These are phyloP conservation scores for Drosophila histrio DNA, from an alignment of 2,888 invertebrate species.

Conservation along the genomic window DNA sequence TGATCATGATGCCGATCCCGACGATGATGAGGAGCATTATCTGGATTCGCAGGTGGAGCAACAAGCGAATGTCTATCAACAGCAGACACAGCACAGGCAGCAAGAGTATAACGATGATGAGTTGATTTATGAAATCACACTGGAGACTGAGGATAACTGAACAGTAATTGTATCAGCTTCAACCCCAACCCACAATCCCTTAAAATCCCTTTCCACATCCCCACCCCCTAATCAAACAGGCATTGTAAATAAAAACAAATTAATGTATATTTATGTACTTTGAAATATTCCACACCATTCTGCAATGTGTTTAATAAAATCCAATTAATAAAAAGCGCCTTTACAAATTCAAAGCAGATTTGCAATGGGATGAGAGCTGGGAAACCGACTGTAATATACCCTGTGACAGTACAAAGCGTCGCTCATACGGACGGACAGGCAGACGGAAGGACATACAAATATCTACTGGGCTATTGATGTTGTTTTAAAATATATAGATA, in stretches of 20 bases:
- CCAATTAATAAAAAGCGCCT: neutral
- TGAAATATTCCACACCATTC: neutral
- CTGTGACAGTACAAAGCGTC: no score
- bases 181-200: neutral
- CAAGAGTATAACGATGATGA: slow-evolving; percentile 53
- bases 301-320: neutral
- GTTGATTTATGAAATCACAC: slow-evolving; percentile 68
- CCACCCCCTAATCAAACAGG: neutral
- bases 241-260: slow-evolving; percentile 1
- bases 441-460: no score
- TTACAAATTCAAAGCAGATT: slow-evolving; percentile 39
- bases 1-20: neutral
- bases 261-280: slow-evolving; percentile 6
- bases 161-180: neutral
- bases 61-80: slow-evolving; percentile 1
- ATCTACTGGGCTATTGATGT: no score
- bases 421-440: no score
- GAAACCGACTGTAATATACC: no score
- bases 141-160: slow-evolving; percentile 70
- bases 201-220: neutral
- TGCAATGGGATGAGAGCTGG: no score
- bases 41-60: slow-evolving; percentile 7
- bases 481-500: no score
- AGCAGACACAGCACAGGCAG: slow-evolving; percentile 27
- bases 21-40: neutral